A percentile compares a stretch with the other conserved stretches of the same genome.
Evolutionary conservation across 92 coral and sea anemone genomes (phyloP).

Genomic region (Actinostola sp.): DNA sequence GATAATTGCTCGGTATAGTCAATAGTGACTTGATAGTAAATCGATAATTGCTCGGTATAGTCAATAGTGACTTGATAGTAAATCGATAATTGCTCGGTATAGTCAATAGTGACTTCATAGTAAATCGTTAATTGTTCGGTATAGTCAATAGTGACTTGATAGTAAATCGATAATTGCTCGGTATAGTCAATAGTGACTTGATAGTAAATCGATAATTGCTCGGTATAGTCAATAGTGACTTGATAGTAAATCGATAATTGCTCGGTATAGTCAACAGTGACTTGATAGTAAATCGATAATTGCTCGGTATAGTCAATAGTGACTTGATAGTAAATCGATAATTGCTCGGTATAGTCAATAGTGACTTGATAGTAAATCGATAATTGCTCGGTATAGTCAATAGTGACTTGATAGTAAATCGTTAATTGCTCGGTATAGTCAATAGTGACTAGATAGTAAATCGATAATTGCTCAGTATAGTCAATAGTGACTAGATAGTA

Average conservation of each 20-base stretch:
- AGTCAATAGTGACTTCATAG: no score
- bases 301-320: no score
- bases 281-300: neutral
- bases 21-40: no score
- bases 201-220: neutral
- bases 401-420: no score
- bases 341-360: neutral
- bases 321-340: constrained; percentile 1
- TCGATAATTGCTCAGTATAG: neutral
- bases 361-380: no score
- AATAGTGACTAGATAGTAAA: no score
- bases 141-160: no score
- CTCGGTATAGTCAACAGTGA: no score
- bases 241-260: neutral
- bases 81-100: neutral
- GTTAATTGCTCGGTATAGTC: neutral
- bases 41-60: neutral
- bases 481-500: no score
- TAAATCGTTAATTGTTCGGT: neutral
- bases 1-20: neutral
- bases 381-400: neutral
- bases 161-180: neutral
- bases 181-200: no score
- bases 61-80: no score
- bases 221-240: no score